phyloP scores from a whole-genome alignment of 2,113 vertebrate genomes.

The Dermatemys mawii region DNA sequence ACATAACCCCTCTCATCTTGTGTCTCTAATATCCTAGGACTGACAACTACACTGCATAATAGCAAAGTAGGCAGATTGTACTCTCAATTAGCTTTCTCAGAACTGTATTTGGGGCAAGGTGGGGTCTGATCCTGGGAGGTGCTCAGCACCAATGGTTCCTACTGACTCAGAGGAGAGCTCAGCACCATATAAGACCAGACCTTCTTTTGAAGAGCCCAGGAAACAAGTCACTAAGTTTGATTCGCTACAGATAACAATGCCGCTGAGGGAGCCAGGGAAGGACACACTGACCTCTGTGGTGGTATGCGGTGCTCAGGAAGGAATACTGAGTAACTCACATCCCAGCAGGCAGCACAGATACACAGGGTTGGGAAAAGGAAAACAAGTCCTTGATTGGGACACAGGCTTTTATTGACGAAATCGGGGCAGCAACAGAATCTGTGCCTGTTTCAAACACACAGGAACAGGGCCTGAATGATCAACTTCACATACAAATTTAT shows the following conservation, averaged over 20 bases:
- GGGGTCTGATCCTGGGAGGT: background rate
- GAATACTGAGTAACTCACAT: background rate
- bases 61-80: background rate
- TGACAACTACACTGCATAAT: background rate
- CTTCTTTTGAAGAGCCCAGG: background rate
- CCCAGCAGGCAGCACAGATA: background rate
- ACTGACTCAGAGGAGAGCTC: background rate
- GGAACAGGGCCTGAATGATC: background rate
- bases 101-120: too few relatives aligned
- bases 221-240: constrained; percentile 2
- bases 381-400: background rate
- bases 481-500: background rate
- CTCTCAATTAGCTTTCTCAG: background rate
- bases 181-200: background rate
- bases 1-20: background rate
- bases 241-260: background rate
- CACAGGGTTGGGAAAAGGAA: background rate
- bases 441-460: background rate
- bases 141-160: background rate
- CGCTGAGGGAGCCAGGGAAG: background rate
- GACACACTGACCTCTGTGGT: background rate
- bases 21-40: background rate
- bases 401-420: background rate
- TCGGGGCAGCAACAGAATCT: background rate
- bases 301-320: background rate